These are phyloP conservation scores for Phataginus tricuspis DNA, from an alignment of 2,797 vertebrate genomes.

Conservation along the genomic window DNA sequence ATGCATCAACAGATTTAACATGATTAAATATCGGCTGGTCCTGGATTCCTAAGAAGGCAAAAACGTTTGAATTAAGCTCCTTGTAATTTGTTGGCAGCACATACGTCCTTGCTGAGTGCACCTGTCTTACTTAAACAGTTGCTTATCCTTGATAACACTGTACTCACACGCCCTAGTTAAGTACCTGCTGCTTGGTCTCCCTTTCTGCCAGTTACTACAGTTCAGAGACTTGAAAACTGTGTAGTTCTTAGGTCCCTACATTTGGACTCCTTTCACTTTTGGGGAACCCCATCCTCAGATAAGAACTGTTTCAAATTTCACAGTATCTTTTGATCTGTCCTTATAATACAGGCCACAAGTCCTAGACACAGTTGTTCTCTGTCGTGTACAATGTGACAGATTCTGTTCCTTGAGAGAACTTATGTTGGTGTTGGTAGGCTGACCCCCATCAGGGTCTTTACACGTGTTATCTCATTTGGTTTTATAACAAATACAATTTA, in stretches of 20 bases:
- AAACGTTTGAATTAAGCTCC: not conserved
- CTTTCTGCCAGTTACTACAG: slow-evolving; percentile 19
- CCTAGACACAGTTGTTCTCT: not conserved
- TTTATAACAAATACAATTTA: slow-evolving; percentile 23
- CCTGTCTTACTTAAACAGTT: slow-evolving; percentile 55
- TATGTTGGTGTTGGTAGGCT: not conserved
- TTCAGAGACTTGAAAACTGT: not conserved
- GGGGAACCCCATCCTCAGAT: not conserved
- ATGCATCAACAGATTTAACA: not conserved
- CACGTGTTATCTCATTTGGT: slow-evolving; percentile 15
- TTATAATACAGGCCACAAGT: not conserved
- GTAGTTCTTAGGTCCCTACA: not conserved
- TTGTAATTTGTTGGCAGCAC: slow-evolving; percentile 13
- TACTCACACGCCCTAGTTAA: slow-evolving; percentile 12
- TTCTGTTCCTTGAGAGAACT: slow-evolving; percentile 30
- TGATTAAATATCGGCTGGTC: not conserved
- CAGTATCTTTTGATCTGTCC: not conserved
- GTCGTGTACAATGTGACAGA: not conserved
- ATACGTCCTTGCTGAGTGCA: not conserved
- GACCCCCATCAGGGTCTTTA: not conserved
- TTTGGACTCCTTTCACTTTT: slow-evolving; percentile 8
- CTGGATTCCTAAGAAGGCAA: slow-evolving; percentile 1
- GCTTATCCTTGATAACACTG: slow-evolving; percentile 20
- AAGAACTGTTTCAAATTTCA: not conserved
- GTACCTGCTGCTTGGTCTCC: slow-evolving; percentile 41